Evolutionary conservation across 2,888 invertebrate genomes (phyloP), one percentile per base, ranked within the genome.

Genomic region (Lingula anatina): DNA sequence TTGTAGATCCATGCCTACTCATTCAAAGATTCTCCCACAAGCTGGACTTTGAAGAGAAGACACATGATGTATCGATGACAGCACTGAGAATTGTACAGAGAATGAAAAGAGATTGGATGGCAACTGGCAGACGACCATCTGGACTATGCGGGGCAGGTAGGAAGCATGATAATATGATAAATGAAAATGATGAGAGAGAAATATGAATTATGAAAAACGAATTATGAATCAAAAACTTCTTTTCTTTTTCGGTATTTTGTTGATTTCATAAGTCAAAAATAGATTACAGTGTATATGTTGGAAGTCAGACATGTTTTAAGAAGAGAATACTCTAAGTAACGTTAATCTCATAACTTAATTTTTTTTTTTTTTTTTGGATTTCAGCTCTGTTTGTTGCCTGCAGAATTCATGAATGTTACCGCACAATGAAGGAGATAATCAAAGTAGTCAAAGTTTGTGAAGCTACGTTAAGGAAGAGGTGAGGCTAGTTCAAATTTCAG

Each of bases 81-180:
- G 97, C 97, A 0, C 81, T 93, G 50, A 83, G 97, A 49, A 82
- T 99, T 53, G 92, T 97, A 23, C 89, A 93, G 78, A 83, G 99
- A 64, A 99, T 99, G 99, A 97, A 96, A 78, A 84, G 91, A 66
- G 99, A 99, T 78, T 96, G 93, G 75, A 89, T 99, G 76, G 93
- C 95, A 75, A 91, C 90, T 1, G 99, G 99, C 5, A 82, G 99
- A 51, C 81, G 96, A 61, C 97, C 99, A 1, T 94, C 96, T 0
- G 99, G 97, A 12, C 83, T 99, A 21, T 99, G 97, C 79, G 99
- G 99, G 24, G 97, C 99, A 73, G 92, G 92, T 91, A n/a, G n/a
- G 76, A 76, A 60, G 55, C 46, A 37, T n/a, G 23, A n/a, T 15
- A n/a, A 18, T 39, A 9, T 26, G 28, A 15, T 42, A 18, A 39